Base-by-base conservation (phyloP, 2,888 invertebrate genomes). In the Rotaria socialis region DNA sequence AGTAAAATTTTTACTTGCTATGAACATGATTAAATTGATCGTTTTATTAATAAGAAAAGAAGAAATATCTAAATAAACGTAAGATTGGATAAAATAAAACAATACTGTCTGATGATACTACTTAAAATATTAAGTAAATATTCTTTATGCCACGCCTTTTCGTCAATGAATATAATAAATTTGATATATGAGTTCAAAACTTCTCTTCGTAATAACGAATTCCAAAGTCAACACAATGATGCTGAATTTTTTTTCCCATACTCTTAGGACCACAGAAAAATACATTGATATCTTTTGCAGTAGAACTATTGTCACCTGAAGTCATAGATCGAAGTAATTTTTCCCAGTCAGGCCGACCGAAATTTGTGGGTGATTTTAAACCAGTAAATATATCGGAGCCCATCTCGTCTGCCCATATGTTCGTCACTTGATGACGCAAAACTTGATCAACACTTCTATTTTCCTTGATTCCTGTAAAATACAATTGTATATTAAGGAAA, bases 401-500 rank as follows among this genome's bases (percentile, higher is more conserved):
- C 22, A 41, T 5, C 24, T 16, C 22, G 41, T 75, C 19, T 22
- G 19, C 7, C 41, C 43, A 75, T 22, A 75, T 19, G 8, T 75
- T 43, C 5, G 19, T 43, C 2, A 27, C 27, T 2, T n/a, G n/a
- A 60, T 60, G n/a, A 60, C 14, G 60, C 14, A 27, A 60, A 10
- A 60, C 47, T 47, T 60, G 10, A 60, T 14, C 27, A 60, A 60
- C 27, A 60, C 27, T 60, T 14, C 27, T 27, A 43, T 43, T 43
- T 4, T 75, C 43, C 8, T 43, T 75, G 0, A 43, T 75, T 7
- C 27, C 75, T 41, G 87, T 87, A 80, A 87, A 80, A 75, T 85
- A 87, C 7, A 87, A 24, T 56, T 87, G 87, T 2, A 87, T 75
- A 0, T 85, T 74, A 22, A 87, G 75, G 55, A 87, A 87, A 50